Percentiles rank a stretch among this genome's conserved stretches.
These are phyloP conservation scores for Psylliodes chrysocephalus DNA, from an alignment of 2,888 invertebrate species.

Conservation along the genomic window DNA sequence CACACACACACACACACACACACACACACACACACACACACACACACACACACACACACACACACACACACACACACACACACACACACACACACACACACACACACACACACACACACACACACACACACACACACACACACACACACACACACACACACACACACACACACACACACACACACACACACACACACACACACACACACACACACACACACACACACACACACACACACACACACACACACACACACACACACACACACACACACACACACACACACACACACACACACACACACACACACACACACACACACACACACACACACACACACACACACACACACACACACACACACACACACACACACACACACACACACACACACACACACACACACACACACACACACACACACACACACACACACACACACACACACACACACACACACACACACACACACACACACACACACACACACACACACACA, in stretches of 20 bases:
- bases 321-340: slow-evolving; percentile 10
- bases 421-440: slow-evolving; percentile 10
- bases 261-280: slow-evolving; percentile 10
- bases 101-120: slow-evolving; percentile 10
- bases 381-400: slow-evolving; percentile 10
- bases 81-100: slow-evolving; percentile 10
- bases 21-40: slow-evolving; percentile 10
- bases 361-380: slow-evolving; percentile 10
- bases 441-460: slow-evolving; percentile 10
- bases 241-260: slow-evolving; percentile 10
- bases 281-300: slow-evolving; percentile 10
- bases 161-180: slow-evolving; percentile 10
- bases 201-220: slow-evolving; percentile 10
- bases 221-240: slow-evolving; percentile 10
- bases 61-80: slow-evolving; percentile 10
- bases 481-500: slow-evolving; percentile 10
- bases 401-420: slow-evolving; percentile 10
- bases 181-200: slow-evolving; percentile 10
- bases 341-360: slow-evolving; percentile 10
- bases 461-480: slow-evolving; percentile 10
- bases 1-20: slow-evolving; percentile 10
- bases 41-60: slow-evolving; percentile 10
- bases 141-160: slow-evolving; percentile 10
- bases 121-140: slow-evolving; percentile 10
- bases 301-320: slow-evolving; percentile 10